These are phyloP conservation scores for Coenonympha arcania DNA, from an alignment of 2,888 invertebrate genomes.

Conservation along the genomic window DNA sequence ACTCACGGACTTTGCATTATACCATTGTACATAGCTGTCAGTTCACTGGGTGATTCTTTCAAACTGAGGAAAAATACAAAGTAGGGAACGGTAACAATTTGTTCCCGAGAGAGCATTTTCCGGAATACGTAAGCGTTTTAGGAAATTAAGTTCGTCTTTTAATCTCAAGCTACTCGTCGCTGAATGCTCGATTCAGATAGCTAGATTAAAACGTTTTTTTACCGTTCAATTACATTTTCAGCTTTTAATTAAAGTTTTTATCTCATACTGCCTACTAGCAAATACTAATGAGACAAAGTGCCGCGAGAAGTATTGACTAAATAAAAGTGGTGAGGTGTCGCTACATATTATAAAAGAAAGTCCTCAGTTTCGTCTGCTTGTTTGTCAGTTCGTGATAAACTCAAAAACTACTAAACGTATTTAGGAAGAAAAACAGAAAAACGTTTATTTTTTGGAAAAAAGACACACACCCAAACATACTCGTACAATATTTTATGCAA, in stretches of 20 bases:
- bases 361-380: no score
- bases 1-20: no score
- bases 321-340: no score
- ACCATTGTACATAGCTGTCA: no score
- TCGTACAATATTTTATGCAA: no score
- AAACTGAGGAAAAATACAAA: slow-evolving; percentile 11
- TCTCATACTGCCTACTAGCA: background rate
- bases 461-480: no score
- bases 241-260: background rate
- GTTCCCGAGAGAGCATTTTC: slow-evolving; percentile 19
- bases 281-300: background rate
- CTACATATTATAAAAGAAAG: no score
- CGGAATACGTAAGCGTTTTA: slow-evolving; percentile 25
- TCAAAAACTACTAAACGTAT: no score
- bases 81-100: slow-evolving; percentile 11
- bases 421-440: no score
- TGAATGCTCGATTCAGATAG: slow-evolving; percentile 9
- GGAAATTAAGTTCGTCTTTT: slow-evolving; percentile 20
- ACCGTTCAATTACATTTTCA: slow-evolving; percentile 12
- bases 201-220: slow-evolving; percentile 19
- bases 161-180: background rate
- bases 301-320: no score
- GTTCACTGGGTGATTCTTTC: slow-evolving; percentile 2
- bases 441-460: no score
- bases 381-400: no score